phyloP scores from a whole-genome alignment of 2,888 invertebrate species.

The Hyalella azteca region DNA sequence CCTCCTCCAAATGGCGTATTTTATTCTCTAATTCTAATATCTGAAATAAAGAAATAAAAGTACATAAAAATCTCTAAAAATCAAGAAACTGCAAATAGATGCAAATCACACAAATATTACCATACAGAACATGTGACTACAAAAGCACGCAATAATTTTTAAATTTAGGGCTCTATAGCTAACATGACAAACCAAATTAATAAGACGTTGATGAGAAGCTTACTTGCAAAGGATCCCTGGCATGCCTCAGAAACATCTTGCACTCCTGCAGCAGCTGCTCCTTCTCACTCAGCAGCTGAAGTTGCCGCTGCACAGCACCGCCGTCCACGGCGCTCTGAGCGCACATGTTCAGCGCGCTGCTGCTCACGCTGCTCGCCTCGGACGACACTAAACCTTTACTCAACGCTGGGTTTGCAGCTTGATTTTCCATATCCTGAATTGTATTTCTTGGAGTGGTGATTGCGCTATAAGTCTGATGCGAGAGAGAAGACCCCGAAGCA shows the following conservation, averaged over 20 bases:
- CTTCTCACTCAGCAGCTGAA: constrained; percentile 92
- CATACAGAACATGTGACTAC: not conserved
- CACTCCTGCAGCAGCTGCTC: constrained; percentile 86
- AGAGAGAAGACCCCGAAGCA: not conserved
- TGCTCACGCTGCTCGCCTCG: constrained; percentile 17
- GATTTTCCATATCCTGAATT: no score
- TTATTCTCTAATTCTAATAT: constrained; percentile 51
- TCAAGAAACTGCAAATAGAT: no score
- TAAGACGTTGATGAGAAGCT: no score
- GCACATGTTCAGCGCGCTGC: not conserved
- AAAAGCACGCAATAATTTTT: not conserved
- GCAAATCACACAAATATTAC: not conserved
- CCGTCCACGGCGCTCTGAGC: not conserved
- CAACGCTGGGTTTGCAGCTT: no score
- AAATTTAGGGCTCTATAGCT: no score
- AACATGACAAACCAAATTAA: no score
- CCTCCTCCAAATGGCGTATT: constrained; percentile 85
- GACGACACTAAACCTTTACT: constrained; percentile 1
- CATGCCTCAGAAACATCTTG: constrained; percentile 47
- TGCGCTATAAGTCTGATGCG: no score
- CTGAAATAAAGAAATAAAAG: constrained; percentile 33
- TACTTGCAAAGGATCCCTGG: constrained; percentile 54
- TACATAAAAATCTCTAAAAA: no score
- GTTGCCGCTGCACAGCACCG: constrained; percentile 60
- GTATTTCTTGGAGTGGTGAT: no score